Evolutionary conservation across 2,113 vertebrate genomes (phyloP), one percentile per base, ranked within the genome.

Genomic region (Rhinoderma darwinii): DNA sequence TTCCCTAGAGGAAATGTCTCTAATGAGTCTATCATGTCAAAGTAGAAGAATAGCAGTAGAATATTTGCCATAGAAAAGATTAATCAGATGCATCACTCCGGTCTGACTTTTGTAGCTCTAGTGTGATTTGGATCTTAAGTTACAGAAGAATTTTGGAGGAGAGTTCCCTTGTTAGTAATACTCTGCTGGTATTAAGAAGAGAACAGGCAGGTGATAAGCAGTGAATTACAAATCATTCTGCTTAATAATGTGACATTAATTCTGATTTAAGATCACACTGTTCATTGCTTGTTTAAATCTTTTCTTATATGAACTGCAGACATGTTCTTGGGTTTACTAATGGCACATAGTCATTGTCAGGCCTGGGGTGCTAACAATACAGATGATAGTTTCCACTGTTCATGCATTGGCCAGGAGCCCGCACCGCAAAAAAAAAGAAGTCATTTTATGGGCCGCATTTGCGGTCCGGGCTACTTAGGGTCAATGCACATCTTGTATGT

Each of bases 61-160:
- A 82, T 68, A 37, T 66, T 47, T 50, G 59, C 59, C 12, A 20
- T 39, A 61, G 61, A 66, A n/a, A n/a, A n/a, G n/a, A 43, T 47
- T 82, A 82, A 82, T 68, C 30, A 66, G 80, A 82, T 47, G 39
- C 39, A 44, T 44, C 80, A 43, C 25, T 66, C 39, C 47, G 43
- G 14, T 14, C 35, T 68, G 41, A 82, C 80, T 82, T 68, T 44
- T 43, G 39, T 27, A 41, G 41, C 61, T 59, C 30, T 43, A 61
- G 27, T 39, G 27, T 82, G n/a, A 82, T 47, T 82, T 68, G 39
- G 56, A 63, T 82, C 7, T 82, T 68, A 82, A 68, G n/a, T 30
- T 68, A 35, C 59, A n/a, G 37, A 68, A 82, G 59, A 68, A 43
- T 56, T 17, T 30, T 20, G 41, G 80, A 82, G 14, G 59, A 47